Conservation (phyloP, 2,113 vertebrate species). For the Vulpes lagopus region DNA sequence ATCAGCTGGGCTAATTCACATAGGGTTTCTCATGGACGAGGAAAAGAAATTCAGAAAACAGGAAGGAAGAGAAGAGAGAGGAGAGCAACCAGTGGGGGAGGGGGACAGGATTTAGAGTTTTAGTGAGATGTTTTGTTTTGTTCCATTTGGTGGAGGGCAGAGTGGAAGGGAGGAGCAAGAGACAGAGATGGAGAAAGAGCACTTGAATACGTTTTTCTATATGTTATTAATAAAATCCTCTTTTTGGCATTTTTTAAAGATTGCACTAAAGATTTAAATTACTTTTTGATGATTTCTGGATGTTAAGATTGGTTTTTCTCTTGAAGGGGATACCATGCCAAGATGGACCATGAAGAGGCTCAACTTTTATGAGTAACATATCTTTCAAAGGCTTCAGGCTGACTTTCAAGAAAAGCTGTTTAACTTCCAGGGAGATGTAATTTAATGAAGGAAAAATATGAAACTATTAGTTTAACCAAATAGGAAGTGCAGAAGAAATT, state of each 20-base stretch:
- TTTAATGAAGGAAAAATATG: conserved; percentile 75
- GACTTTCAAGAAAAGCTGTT: conserved; percentile 69
- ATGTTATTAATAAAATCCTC: conserved; percentile 30
- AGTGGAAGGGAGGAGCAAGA: not conserved
- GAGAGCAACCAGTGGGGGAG: not conserved
- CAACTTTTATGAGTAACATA: conserved; percentile 40
- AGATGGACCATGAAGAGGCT: not conserved
- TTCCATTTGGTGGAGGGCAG: not conserved
- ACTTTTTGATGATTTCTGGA: conserved; percentile 63
- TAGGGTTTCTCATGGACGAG: not conserved
- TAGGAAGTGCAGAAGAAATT: conserved; percentile 60
- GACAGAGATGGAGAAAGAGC: not conserved
- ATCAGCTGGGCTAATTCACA: not conserved
- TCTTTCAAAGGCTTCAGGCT: conserved; percentile 68
- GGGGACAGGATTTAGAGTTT: not conserved
- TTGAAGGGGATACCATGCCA: conserved; percentile 50
- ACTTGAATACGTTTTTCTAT: conserved; percentile 47
- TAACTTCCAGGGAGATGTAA: conserved; percentile 67
- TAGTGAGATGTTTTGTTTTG: not conserved
- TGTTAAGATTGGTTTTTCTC: conserved; percentile 57
- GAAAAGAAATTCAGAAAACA: not conserved
- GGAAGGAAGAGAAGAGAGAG: not conserved
- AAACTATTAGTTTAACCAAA: conserved; percentile 76
- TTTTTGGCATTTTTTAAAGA: conserved; percentile 51
- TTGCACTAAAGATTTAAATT: conserved; percentile 56